Conservation (phyloP, 2,113 vertebrate species). For the Brachypteracias leptosomus region DNA sequence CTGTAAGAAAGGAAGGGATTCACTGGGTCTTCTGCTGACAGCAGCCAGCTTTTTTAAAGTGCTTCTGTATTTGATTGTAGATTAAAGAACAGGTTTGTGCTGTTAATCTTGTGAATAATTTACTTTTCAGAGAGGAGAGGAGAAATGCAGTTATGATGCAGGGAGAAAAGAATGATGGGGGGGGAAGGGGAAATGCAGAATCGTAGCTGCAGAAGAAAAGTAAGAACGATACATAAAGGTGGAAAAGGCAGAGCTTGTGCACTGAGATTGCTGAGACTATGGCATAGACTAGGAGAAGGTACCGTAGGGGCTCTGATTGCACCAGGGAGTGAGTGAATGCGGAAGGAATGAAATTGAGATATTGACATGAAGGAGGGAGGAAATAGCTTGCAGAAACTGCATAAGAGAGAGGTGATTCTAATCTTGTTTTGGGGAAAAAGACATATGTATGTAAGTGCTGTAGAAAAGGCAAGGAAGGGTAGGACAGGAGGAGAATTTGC, state of each 20-base stretch:
- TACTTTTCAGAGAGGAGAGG: background rate
- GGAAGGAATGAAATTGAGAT: background rate
- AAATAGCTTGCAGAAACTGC: background rate
- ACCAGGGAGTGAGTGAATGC: background rate
- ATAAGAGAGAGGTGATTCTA: background rate
- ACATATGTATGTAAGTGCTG: accelerated
- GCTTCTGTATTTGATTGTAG: background rate
- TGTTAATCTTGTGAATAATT: slow-evolving; percentile 48
- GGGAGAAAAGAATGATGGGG: background rate
- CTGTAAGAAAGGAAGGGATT: background rate
- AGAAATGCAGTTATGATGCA: background rate
- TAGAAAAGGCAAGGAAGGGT: background rate
- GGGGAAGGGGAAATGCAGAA: background rate
- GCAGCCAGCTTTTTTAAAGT: background rate
- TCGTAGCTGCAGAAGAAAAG: background rate
- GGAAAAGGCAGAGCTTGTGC: background rate
- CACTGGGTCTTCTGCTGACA: background rate
- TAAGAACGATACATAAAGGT: background rate
- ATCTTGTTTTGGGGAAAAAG: background rate
- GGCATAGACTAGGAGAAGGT: background rate
- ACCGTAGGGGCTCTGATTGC: background rate
- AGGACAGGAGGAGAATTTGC: background rate
- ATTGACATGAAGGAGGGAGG: background rate
- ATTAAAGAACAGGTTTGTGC: slow-evolving; percentile 19
- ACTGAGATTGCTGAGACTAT: background rate